A percentile compares a stretch with the other conserved stretches of the same genome.
phyloP scores from a whole-genome alignment of 2,888 invertebrate species.

The Tiliacea aurago region DNA sequence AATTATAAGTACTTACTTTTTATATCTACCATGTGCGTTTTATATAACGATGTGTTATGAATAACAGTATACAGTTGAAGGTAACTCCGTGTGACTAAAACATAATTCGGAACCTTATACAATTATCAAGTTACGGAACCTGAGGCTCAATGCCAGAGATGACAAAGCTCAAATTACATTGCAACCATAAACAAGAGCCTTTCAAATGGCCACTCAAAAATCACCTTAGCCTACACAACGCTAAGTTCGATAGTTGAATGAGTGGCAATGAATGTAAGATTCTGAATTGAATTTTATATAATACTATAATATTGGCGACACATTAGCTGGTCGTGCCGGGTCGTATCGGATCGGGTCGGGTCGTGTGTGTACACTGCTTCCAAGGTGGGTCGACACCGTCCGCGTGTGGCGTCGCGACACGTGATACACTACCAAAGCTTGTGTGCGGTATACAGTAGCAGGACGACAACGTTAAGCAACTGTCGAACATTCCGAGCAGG shows the following conservation, averaged over 20 bases:
- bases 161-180: not conserved
- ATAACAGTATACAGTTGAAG: slow-evolving; percentile 10
- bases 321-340: not conserved
- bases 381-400: slow-evolving; percentile 74
- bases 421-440: slow-evolving; percentile 64
- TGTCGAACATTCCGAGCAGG: not conserved
- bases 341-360: not conserved
- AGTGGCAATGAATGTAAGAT: slow-evolving; percentile 10
- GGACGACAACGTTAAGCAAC: slow-evolving; percentile 5
- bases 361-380: slow-evolving; percentile 66
- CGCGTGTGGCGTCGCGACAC: slow-evolving; percentile 61
- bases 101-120: slow-evolving; percentile 28
- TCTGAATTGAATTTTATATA: slow-evolving; percentile 19
- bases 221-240: not conserved
- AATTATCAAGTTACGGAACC: not conserved
- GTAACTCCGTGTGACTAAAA: slow-evolving; percentile 23
- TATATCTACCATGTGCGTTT: slow-evolving; percentile 28
- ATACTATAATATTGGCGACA: not conserved
- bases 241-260: slow-evolving; percentile 12
- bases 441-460: slow-evolving; percentile 46
- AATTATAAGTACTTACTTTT: not conserved
- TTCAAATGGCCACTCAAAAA: slow-evolving; percentile 3
- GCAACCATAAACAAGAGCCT: not conserved
- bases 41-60: not conserved
- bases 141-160: not conserved